These are phyloP conservation scores for Potamarius usumacintae DNA, from an alignment of 2,113 vertebrate species.

Conservation along the genomic window DNA sequence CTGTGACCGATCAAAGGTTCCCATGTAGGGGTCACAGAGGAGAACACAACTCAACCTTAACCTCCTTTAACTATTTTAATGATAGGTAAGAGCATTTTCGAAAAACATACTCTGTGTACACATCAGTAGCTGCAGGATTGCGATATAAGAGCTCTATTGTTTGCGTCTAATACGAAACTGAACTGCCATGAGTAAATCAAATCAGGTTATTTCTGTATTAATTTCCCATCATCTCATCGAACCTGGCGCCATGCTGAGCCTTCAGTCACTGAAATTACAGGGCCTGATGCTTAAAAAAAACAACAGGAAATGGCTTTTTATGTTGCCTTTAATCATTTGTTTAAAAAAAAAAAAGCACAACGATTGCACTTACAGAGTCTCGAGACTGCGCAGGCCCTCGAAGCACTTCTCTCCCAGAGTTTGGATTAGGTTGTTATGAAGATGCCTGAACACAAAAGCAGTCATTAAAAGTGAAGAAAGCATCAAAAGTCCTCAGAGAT, in stretches of 20 bases:
- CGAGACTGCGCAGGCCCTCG: constrained; percentile 88
- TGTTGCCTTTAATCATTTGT: constrained; percentile 40
- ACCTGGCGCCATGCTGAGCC: constrained; percentile 23
- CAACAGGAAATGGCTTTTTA: constrained; percentile 49
- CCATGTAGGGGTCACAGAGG: neutral
- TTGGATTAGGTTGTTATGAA: constrained; percentile 93
- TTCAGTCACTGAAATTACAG: constrained; percentile 34
- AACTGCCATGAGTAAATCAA: constrained; percentile 9
- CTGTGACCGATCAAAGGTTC: constrained; percentile 21
- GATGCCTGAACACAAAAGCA: constrained; percentile 78
- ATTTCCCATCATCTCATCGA: constrained; percentile 31
- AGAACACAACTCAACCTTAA: neutral
- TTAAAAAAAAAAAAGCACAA: neutral
- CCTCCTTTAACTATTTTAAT: constrained; percentile 35
- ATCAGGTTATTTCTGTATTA: constrained; percentile 12
- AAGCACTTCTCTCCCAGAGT: constrained; percentile 86
- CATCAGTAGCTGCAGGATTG: neutral
- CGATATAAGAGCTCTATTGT: constrained; percentile 30
- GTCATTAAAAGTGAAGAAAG: constrained; percentile 42
- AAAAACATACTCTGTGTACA: neutral
- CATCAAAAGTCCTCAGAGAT: constrained; percentile 42
- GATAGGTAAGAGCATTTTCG: neutral
- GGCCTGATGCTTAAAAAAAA: constrained; percentile 33
- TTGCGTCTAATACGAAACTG: constrained; percentile 16
- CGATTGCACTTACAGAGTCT: constrained; percentile 87